A percentile compares a stretch with the other conserved stretches of the same genome.
phyloP scores from a whole-genome alignment of 2,888 invertebrate genomes.

The Spisula solida region DNA sequence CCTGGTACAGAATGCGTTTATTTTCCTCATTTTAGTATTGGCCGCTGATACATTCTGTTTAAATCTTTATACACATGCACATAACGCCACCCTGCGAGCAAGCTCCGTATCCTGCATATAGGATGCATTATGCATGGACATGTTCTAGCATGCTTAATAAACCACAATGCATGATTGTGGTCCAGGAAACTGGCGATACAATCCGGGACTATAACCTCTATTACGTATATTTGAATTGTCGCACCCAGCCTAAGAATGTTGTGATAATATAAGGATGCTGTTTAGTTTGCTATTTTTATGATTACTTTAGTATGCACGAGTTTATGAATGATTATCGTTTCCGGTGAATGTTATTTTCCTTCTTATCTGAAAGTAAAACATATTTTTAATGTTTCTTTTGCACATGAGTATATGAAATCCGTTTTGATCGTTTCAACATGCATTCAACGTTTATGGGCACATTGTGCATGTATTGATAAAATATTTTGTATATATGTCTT shows the following conservation, averaged over 20 bases:
- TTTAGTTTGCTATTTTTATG: neutral
- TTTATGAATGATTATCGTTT: neutral
- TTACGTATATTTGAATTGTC: neutral
- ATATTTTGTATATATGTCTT: too few relatives aligned
- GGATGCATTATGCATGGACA: slow-evolving; percentile 43
- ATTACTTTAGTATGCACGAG: neutral
- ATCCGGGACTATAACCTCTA: neutral
- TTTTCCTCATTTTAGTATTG: too few relatives aligned
- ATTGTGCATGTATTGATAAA: too few relatives aligned
- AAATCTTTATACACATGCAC: too few relatives aligned
- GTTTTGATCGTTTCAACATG: too few relatives aligned
- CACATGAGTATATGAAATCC: neutral
- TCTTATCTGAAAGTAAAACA: too few relatives aligned
- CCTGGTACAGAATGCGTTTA: too few relatives aligned
- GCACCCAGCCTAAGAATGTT: neutral
- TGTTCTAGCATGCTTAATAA: neutral
- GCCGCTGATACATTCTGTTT: too few relatives aligned
- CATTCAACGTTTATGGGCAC: too few relatives aligned
- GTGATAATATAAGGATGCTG: neutral
- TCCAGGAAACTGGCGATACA: neutral
- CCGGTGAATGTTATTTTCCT: neutral
- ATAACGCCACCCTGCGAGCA: neutral
- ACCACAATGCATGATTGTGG: neutral
- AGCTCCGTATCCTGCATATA: neutral
- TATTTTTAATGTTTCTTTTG: neutral